Evolutionary conservation across 2,888 invertebrate species (phyloP).

Genomic region (Leptinotarsa tumamoca): DNA sequence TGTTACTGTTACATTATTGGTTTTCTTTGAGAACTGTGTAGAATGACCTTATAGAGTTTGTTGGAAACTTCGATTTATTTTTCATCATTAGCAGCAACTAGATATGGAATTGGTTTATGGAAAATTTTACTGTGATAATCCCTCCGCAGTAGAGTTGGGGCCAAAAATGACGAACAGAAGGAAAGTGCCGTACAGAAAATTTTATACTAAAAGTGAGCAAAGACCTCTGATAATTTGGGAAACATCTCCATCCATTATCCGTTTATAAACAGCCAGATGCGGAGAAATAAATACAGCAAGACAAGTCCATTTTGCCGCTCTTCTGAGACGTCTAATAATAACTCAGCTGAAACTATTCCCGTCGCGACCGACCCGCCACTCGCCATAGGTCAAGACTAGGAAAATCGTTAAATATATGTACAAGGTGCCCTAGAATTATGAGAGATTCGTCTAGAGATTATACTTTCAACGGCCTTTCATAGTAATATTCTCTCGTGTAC

Average conservation of each 20-base stretch:
- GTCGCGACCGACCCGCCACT: slow-evolving; percentile 33
- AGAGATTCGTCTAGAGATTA: background rate
- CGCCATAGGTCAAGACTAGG: slow-evolving; percentile 49
- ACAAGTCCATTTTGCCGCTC: slow-evolving; percentile 28
- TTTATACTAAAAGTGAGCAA: too few species aligned
- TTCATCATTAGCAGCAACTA: too few species aligned
- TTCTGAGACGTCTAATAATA: slow-evolving; percentile 42
- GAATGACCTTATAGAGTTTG: too few species aligned
- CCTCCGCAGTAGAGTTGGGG: background rate
- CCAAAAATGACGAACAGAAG: background rate
- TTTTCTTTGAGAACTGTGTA: too few species aligned
- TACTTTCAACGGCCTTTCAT: too few species aligned
- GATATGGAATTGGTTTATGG: too few species aligned
- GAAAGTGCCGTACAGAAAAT: too few species aligned
- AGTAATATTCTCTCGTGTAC: too few species aligned
- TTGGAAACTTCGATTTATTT: too few species aligned
- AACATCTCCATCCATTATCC: slow-evolving; percentile 23
- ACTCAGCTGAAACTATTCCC: slow-evolving; percentile 46
- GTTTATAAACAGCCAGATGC: slow-evolving; percentile 20
- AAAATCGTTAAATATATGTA: slow-evolving; percentile 36
- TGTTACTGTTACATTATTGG: too few species aligned
- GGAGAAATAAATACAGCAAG: slow-evolving; percentile 26
- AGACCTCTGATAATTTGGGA: background rate
- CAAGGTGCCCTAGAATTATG: slow-evolving; percentile 24
- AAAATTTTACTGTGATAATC: too few species aligned